A percentile compares a stretch with the other conserved stretches of the same genome.
Conservation (phyloP, 2,888 invertebrate genomes). For the Therioaphis trifolii region DNA sequence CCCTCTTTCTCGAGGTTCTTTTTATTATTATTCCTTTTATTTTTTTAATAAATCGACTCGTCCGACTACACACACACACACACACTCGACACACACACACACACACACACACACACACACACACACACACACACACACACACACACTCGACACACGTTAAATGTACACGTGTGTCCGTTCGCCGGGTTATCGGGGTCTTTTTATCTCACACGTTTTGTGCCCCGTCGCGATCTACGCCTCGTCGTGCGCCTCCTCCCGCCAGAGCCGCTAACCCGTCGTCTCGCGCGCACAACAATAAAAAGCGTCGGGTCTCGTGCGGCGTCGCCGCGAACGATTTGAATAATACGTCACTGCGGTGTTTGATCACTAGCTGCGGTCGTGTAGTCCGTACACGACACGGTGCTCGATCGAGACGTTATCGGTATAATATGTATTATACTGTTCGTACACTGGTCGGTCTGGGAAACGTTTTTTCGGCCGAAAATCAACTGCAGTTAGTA, state of each 20-base stretch:
- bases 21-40: constrained; percentile 24
- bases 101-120: too few relatives aligned
- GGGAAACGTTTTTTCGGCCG: too few relatives aligned
- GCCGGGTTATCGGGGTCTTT: constrained; percentile 39
- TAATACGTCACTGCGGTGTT: not conserved
- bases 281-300: not conserved
- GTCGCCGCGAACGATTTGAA: constrained; percentile 19
- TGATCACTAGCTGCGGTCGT: too few relatives aligned
- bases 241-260: not conserved
- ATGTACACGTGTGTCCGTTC: constrained; percentile 15
- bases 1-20: constrained; percentile 1
- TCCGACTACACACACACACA: too few relatives aligned
- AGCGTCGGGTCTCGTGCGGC: not conserved
- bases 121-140: too few relatives aligned
- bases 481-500: too few relatives aligned
- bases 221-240: constrained; percentile 43
- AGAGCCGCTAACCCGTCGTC: not conserved
- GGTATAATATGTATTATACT: too few relatives aligned
- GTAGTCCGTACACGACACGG: too few relatives aligned
- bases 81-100: too few relatives aligned
- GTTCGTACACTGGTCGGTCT: too few relatives aligned
- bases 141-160: too few relatives aligned
- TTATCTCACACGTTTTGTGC: constrained; percentile 58
- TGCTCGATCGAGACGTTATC: too few relatives aligned
- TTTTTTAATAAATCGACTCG: constrained; percentile 58